Base-by-base conservation (phyloP, 2,888 invertebrate species). In the Julus scanicus region DNA sequence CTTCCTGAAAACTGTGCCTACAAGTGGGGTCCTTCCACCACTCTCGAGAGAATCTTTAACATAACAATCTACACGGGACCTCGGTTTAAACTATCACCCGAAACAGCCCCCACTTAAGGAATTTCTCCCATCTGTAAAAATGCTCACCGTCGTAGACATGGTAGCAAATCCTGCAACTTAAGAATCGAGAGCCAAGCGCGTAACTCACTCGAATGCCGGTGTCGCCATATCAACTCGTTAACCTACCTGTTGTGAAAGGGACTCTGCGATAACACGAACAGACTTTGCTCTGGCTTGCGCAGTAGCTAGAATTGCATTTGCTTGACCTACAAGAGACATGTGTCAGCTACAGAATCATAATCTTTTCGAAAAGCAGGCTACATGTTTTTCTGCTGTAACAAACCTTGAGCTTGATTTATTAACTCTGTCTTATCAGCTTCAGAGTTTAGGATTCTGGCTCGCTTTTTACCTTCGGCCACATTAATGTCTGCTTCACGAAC, bases 351-450 rank as follows among this genome's bases (percentile, higher is more conserved):
- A 71, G 53, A 29, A 83, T 37, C n/a, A n/a, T 57, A 2, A 80
- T 29, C 11, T 49, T 8, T 37, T 89, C 4, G 49, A 11, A 39
- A 48, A 89, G 29, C 40, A 40, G 29, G 48, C 48, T 13, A 85
- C 29, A 84, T 85, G 39, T 86, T 53, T 80, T 15, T 40, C 9
- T 17, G 40, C 40, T 40, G 6, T 17, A 83, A 44, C 83, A 29
- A 8, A 92, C 98, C 98, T 89, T 94, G 94, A 0, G 98, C 99
- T 92, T 96, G 95, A 93, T 99, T 99, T 89, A 99, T 97, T 91
- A 97, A 96, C 92, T 99, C 99, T 91, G 96, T 95, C 90, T 96
- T 95, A 90, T 97, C 96, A 71, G 99, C 99, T 94, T 99, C 99
- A 89, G 98, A 99, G 3, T 96, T 96, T 89, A 99, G 94, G 92